These are phyloP conservation scores for Pempheris klunzingeri DNA, from an alignment of 2,797 vertebrate genomes.

Conservation along the genomic window DNA sequence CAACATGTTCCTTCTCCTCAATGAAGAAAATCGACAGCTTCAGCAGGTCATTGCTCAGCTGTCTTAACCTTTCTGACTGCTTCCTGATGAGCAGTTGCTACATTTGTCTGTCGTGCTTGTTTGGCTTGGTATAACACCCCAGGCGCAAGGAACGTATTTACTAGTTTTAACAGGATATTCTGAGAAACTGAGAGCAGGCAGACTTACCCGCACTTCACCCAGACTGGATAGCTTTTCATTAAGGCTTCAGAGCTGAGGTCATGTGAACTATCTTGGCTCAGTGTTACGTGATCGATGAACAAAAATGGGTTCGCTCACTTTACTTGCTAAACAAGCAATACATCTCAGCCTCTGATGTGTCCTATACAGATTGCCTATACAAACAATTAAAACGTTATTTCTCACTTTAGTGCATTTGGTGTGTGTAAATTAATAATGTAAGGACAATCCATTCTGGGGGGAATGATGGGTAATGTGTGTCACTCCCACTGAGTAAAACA, in stretches of 20 bases:
- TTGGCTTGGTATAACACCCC: slow-evolving; percentile 24
- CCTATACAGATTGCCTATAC: background rate
- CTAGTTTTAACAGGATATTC: slow-evolving; percentile 53
- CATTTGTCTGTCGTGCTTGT: slow-evolving; percentile 35
- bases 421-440: background rate
- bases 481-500: slow-evolving; percentile 2
- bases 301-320: slow-evolving; percentile 33
- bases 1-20: slow-evolving; percentile 54
- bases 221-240: slow-evolving; percentile 64
- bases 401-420: background rate
- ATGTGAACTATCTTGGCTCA: slow-evolving; percentile 38
- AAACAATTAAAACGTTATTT: background rate
- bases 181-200: slow-evolving; percentile 44
- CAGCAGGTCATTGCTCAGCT: slow-evolving; percentile 40
- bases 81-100: slow-evolving; percentile 22
- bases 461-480: background rate
- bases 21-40: slow-evolving; percentile 52
- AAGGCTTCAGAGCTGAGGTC: slow-evolving; percentile 43
- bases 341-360: background rate
- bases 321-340: slow-evolving; percentile 31
- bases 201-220: slow-evolving; percentile 37
- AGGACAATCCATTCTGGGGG: background rate
- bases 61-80: slow-evolving; percentile 44
- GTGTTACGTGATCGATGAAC: slow-evolving; percentile 48
- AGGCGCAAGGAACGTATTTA: slow-evolving; percentile 23